A percentile compares a stretch with the other conserved stretches of the same genome.
These are phyloP conservation scores for Phasianus colchicus DNA, from an alignment of 2,113 vertebrate genomes.

Conservation along the genomic window DNA sequence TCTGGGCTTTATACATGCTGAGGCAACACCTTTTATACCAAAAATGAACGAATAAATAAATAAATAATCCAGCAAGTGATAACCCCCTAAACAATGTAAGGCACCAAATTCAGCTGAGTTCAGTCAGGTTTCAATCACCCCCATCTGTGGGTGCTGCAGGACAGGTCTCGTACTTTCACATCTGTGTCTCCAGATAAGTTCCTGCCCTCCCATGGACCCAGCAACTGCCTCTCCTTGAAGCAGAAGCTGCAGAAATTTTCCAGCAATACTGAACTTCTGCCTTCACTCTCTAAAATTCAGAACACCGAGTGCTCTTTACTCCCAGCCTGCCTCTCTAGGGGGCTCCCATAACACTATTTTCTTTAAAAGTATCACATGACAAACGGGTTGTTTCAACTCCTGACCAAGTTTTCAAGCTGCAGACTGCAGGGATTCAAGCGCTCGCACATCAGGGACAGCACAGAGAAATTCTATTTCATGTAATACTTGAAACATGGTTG, in stretches of 20 bases:
- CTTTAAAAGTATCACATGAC: not conserved
- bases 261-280: not conserved
- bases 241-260: not conserved
- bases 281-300: not conserved
- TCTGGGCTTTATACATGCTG: not conserved
- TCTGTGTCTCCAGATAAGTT: not conserved
- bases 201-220: not conserved
- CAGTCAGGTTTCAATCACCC: not conserved
- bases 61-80: not conserved
- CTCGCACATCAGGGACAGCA: not conserved
- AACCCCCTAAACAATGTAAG: not conserved
- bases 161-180: not conserved
- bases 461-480: not conserved
- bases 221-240: not conserved
- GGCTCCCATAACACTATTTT: not conserved
- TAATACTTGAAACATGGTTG: not conserved
- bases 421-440: not conserved
- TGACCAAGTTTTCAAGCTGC: not conserved
- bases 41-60: not conserved
- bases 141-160: not conserved
- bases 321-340: not conserved
- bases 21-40: not conserved
- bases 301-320: not conserved
- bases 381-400: not conserved
- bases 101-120: not conserved